Conservation (phyloP, 1,140 invertebrate genomes). For the Sycophila sp. region DNA sequence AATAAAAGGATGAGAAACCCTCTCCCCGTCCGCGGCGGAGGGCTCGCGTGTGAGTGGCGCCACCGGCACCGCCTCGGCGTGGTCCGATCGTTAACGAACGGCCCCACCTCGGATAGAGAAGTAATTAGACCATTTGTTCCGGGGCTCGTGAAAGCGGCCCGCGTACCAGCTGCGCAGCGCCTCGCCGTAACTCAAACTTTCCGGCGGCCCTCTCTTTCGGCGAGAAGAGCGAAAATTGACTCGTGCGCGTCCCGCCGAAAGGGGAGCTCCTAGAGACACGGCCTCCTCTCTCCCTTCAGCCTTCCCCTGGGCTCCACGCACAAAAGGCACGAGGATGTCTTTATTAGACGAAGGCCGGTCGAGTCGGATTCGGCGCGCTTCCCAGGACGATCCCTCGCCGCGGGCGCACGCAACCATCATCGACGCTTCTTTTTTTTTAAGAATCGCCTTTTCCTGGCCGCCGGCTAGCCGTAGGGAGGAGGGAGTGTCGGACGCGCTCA, state of each 20-base stretch:
- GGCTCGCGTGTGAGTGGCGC: slow-evolving; percentile 6
- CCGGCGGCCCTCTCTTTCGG: slow-evolving; percentile 15
- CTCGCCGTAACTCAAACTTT: slow-evolving; percentile 24
- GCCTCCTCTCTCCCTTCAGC: no score
- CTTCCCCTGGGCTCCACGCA: slow-evolving; percentile 1
- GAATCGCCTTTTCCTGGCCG: no score
- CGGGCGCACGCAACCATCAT: not conserved
- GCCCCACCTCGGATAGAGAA: slow-evolving; percentile 32
- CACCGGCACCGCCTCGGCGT: not conserved
- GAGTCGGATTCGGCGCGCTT: slow-evolving; percentile 52
- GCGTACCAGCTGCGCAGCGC: slow-evolving; percentile 21
- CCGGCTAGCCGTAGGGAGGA: no score
- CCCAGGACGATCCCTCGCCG: not conserved
- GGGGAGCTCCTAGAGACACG: slow-evolving; percentile 27
- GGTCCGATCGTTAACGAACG: not conserved
- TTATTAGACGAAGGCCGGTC: slow-evolving; percentile 57
- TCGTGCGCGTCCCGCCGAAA: slow-evolving; percentile 33
- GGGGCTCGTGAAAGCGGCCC: slow-evolving; percentile 12
- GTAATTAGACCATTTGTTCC: slow-evolving; percentile 49
- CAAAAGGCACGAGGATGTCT: slow-evolving; percentile 64
- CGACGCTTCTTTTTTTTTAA: slow-evolving; percentile 2
- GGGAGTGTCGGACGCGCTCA: no score
- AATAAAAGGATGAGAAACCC: slow-evolving; percentile 34
- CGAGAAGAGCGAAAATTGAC: not conserved
- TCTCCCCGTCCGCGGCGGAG: not conserved